These are phyloP conservation scores for Dichetophora obliterata DNA, from an alignment of 2,888 invertebrate genomes.

Conservation along the genomic window DNA sequence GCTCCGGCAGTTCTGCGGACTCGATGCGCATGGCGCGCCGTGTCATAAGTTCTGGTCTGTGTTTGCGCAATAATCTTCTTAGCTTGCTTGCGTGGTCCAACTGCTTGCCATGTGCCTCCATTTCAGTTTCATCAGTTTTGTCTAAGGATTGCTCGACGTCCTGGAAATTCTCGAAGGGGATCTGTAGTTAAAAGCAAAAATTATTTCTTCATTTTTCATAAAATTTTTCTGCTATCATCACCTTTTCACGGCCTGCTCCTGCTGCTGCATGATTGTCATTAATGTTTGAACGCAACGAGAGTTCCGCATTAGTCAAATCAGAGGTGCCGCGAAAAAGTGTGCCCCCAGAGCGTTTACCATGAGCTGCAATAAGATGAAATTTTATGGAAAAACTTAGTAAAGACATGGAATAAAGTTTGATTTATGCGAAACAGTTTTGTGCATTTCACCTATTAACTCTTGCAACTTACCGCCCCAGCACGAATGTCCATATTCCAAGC, in stretches of 20 bases:
- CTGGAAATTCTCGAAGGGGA: background rate
- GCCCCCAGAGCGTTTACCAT: conserved; percentile 60
- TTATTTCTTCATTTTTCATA: too few species aligned
- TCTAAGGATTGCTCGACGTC: background rate
- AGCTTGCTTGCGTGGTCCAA: background rate
- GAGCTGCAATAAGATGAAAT: conserved; percentile 48
- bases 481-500: conserved; percentile 67
- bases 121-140: background rate
- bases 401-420: background rate
- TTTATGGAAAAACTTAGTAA: background rate
- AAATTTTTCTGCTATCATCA: too few species aligned
- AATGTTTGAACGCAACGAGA: background rate
- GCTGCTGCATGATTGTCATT: conserved; percentile 11
- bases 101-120: background rate
- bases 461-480: conserved; percentile 67
- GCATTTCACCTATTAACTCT: background rate
- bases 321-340: conserved; percentile 5
- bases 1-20: background rate
- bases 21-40: background rate
- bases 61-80: conserved; percentile 19
- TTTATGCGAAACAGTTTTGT: background rate
- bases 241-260: background rate
- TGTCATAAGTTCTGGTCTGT: background rate
- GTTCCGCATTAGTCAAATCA: conserved; percentile 19
- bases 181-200: background rate